A percentile compares a stretch with the other conserved stretches of the same genome.
phyloP scores from a whole-genome alignment of 2,113 vertebrate species.

The Antechinus flavipes region DNA sequence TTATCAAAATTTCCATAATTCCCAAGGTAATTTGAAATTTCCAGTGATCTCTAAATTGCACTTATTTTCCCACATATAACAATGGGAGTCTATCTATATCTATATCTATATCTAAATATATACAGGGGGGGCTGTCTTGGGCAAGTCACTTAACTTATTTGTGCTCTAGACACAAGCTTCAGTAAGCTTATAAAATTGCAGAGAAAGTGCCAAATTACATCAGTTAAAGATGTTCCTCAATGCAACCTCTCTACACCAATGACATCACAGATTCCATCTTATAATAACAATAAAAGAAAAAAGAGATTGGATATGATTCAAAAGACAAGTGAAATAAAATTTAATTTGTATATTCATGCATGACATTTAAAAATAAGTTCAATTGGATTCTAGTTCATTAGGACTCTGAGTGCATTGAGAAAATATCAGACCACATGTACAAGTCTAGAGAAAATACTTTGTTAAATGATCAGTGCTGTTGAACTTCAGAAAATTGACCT shows the following conservation, averaged over 20 bases:
- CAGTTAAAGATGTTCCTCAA: neutral
- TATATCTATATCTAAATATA: too few species aligned
- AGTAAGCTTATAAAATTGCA: neutral
- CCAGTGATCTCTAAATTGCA: neutral
- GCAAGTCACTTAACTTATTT: neutral
- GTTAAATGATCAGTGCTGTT: neutral
- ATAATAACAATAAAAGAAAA: neutral
- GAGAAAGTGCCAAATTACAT: neutral
- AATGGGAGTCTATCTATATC: neutral
- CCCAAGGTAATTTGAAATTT: neutral
- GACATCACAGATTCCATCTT: neutral
- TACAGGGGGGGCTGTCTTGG: neutral
- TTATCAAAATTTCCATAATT: conserved; percentile 45
- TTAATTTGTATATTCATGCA: conserved; percentile 19
- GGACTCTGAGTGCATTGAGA: neutral
- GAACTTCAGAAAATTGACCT: neutral
- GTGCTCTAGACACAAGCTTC: neutral
- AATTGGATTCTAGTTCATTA: conserved; percentile 7
- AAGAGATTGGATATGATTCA: neutral
- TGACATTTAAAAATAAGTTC: conserved; percentile 10
- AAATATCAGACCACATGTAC: neutral
- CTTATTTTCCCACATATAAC: neutral
- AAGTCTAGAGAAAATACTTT: conserved; percentile 32
- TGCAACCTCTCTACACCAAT: neutral
- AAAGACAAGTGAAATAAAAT: conserved; percentile 33